Evolutionary conservation across 2,888 invertebrate species (phyloP), one percentile per base, ranked within the genome.

Genomic region (Venusia cambrica): DNA sequence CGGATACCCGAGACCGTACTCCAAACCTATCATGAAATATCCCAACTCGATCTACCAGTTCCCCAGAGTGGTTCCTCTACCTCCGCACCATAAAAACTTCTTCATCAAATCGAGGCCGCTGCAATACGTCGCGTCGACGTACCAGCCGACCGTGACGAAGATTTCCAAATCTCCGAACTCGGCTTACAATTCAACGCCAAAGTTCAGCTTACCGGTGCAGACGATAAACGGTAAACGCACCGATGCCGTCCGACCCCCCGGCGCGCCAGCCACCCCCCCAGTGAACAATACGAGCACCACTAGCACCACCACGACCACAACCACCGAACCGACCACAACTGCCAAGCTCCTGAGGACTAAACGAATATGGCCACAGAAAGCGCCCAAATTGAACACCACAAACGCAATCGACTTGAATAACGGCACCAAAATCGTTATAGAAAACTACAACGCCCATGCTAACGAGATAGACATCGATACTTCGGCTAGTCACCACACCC

Each of bases 361-460:
- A 60, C 66, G 87, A 62, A 87, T 87, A 62, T 87, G 87, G 87
- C 87, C 87, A 4, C 78, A 80, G 32, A 26, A 45, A 28, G 54
- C 72, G 27, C 48, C 69, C 27, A 71, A 73, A 46, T 57, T 62
- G 39, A 74, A 72, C 32, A 39, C 43, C 15, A 64, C 54, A 25
- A 70, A 64, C 38, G 46, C 43, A 12, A 71, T 66, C 35, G 42
- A 53, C 25, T 54, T 51, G 12, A 61, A 63, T 37, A 48, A 52
- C 29, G 62, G 67, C 34, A 62, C 48, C 25, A 62, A 57, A 29
- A 53, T 18, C 10, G 25, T 16, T n/a, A 39, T 39, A 17, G 39
- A 39, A 5, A 39, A 34, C 20, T 38, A 51, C 33, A 60, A 53
- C n/a, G 56, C 62, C 43, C 57, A 48, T 9, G 65, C 50, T 30